Percentiles rank a stretch among this genome's conserved stretches.
Conservation (phyloP, 2,113 vertebrate species). For the Ptyas mucosa region DNA sequence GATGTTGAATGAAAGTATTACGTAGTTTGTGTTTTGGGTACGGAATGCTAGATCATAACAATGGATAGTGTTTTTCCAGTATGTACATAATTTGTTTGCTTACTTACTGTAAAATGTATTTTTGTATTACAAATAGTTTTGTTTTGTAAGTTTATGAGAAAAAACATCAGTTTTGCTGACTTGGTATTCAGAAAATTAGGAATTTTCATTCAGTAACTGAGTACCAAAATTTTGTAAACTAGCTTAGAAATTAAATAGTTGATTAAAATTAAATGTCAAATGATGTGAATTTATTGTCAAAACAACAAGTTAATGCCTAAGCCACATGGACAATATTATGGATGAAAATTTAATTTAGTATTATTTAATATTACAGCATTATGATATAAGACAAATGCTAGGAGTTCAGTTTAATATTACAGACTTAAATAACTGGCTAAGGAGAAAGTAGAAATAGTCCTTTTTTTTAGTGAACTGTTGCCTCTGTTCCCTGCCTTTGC, state of each 20-base stretch:
- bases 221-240: background rate
- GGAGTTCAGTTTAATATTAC: constrained; percentile 1
- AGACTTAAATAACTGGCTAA: background rate
- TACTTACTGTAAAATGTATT: background rate
- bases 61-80: background rate
- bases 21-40: background rate
- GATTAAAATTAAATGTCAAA: background rate
- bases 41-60: background rate
- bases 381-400: background rate
- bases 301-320: background rate
- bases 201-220: background rate
- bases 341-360: background rate
- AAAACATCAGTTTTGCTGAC: background rate
- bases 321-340: background rate
- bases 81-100: background rate
- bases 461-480: background rate
- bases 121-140: constrained; percentile 17
- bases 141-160: constrained; percentile 17
- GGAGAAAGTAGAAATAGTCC: background rate
- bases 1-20: constrained; percentile 12
- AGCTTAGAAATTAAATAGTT: background rate
- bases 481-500: background rate
- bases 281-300: background rate
- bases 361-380: background rate
- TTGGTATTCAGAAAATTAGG: constrained; percentile 5